Base-by-base conservation (phyloP, 2,888 invertebrate species). In the Hipparchia semele region DNA sequence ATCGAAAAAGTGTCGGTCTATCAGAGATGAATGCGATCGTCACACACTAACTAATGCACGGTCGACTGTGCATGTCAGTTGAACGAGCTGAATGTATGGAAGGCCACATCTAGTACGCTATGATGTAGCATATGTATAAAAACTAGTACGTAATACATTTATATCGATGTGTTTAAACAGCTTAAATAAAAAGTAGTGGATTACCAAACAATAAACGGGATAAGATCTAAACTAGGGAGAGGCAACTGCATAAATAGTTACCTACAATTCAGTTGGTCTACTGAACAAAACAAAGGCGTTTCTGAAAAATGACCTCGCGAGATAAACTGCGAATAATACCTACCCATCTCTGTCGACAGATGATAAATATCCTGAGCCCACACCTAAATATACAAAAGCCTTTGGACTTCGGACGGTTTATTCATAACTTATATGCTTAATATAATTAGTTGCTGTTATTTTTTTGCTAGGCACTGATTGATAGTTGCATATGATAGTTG, bases 291-390 rank as follows among this genome's bases (percentile, higher is more conserved):
- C 77, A 76, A 78, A 79, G 71, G 75, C 77, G 73, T 76, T 75
- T 75, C 75, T 78, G 78, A 79, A 78, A 79, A 79, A 79, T 78
- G 79, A 75, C 77, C 74, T 71, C 23, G 58, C n/a, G 71, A 73
- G 74, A 74, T 73, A 72, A 73, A 75, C 71, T 73, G 66, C 61
- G 68, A 68, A 72, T 67, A 74, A 72, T 73, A 74, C 76, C 67
- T 73, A 74, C 76, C 67, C 76, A 70, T 54, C 62, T 67, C 54
- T 59, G 69, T 74, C 69, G 67, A 72, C 69, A 56, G 72, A 70
- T 73, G 70, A 73, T 75, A 73, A 72, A 74, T 72, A 56, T 67
- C 66, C 13, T 64, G 7, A 62, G 6, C 68, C 45, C 54, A 23
- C 53, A 8, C 54, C 54, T 10, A 39, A 66, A 45, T 13, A 65